Conservation (phyloP, 2,888 invertebrate species). For the Thalpophila matura region DNA sequence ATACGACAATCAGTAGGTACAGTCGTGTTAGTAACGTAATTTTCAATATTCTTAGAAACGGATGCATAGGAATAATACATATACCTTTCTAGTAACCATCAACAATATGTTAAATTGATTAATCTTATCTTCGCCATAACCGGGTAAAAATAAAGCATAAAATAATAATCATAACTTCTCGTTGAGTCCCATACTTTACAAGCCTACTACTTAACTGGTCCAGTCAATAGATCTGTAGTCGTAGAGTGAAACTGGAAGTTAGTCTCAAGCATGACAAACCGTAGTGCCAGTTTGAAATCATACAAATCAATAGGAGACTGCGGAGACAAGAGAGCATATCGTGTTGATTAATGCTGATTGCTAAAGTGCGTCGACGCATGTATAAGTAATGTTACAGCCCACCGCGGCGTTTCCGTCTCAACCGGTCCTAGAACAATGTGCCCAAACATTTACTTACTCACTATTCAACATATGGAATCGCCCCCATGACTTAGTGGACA, state of each 20-base stretch:
- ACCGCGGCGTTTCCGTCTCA: slow-evolving; percentile 85
- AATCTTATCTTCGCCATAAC: slow-evolving; percentile 16
- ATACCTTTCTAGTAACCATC: slow-evolving; percentile 4
- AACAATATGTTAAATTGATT: slow-evolving; percentile 31
- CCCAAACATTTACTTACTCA: slow-evolving; percentile 85
- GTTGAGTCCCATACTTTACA: slow-evolving; percentile 40
- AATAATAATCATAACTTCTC: slow-evolving; percentile 50
- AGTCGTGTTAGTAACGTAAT: too few relatives aligned
- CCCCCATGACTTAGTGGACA: slow-evolving; percentile 72
- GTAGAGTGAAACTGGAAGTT: slow-evolving; percentile 44
- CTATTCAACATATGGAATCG: slow-evolving; percentile 75
- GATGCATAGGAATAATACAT: background rate
- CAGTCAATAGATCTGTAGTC: slow-evolving; percentile 42
- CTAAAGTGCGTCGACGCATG: slow-evolving; percentile 89
- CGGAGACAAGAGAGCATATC: slow-evolving; percentile 84
- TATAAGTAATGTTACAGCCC: slow-evolving; percentile 88
- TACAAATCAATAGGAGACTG: slow-evolving; percentile 84
- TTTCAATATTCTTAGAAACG: background rate
- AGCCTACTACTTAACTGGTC: slow-evolving; percentile 51
- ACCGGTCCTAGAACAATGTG: slow-evolving; percentile 89
- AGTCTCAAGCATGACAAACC: slow-evolving; percentile 55
- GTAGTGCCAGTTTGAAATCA: slow-evolving; percentile 73
- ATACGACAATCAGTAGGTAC: too few relatives aligned
- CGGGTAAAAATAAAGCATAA: slow-evolving; percentile 39
- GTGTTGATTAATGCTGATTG: slow-evolving; percentile 90